Percentiles rank a stretch among this genome's conserved stretches.
Conservation (phyloP, 2,888 invertebrate species). For the Cynaeus angustus region DNA sequence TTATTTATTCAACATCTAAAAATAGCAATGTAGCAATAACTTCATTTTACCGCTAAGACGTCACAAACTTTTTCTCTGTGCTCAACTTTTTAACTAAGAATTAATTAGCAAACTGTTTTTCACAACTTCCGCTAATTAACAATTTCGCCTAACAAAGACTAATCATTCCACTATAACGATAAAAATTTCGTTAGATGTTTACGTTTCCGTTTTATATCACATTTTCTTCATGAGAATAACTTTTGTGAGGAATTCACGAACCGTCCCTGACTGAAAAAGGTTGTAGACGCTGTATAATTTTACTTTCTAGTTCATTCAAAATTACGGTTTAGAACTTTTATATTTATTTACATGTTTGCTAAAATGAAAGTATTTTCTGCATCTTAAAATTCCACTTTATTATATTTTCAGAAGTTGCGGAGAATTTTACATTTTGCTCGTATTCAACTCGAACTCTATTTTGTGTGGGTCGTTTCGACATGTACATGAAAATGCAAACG, state of each 20-base stretch:
- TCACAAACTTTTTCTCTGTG: neutral
- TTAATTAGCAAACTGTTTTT: conserved; percentile 26
- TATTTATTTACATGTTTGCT: conserved; percentile 40
- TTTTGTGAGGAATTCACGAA: conserved; percentile 1
- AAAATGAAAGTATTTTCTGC: conserved; percentile 36
- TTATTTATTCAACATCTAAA: neutral
- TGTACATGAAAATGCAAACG: conserved; percentile 37
- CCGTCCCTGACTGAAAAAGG: conserved; percentile 5
- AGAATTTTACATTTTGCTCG: conserved; percentile 35
- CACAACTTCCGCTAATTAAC: conserved; percentile 30
- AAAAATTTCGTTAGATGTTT: conserved; percentile 18
- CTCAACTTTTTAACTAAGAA: neutral
- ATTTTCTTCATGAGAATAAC: conserved; percentile 5
- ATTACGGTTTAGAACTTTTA: conserved; percentile 40
- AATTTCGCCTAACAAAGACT: conserved; percentile 22
- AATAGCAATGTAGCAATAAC: neutral
- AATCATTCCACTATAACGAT: conserved; percentile 21
- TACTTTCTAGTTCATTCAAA: conserved; percentile 31
- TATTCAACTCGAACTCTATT: conserved; percentile 33
- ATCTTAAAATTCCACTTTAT: conserved; percentile 40
- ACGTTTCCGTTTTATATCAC: conserved; percentile 2
- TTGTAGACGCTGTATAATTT: conserved; percentile 23
- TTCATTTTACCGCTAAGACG: neutral
- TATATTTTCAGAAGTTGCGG: conserved; percentile 34
- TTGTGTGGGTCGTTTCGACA: conserved; percentile 25